Percentiles rank a stretch among this genome's conserved stretches.
Evolutionary conservation across 2,888 invertebrate species (phyloP).

Genomic region (Plagodis dolabraria): DNA sequence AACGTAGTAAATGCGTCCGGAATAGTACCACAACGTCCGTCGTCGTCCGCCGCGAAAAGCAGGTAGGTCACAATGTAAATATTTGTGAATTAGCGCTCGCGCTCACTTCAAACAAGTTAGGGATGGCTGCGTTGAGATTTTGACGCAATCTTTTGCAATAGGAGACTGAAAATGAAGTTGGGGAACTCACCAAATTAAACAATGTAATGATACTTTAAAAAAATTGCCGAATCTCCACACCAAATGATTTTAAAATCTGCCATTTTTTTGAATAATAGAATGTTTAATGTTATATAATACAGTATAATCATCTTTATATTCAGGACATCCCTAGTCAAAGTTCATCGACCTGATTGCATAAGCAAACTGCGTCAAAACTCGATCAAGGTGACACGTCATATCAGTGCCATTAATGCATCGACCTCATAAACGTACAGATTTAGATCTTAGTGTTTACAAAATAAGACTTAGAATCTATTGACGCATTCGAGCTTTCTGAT

Average conservation of each 20-base stretch:
- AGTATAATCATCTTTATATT: constrained; percentile 1
- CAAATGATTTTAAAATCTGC: too few species aligned
- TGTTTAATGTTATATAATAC: not conserved
- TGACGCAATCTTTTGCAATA: too few species aligned
- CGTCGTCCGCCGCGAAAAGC: constrained; percentile 42
- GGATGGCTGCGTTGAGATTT: constrained; percentile 12
- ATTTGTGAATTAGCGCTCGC: constrained; percentile 61
- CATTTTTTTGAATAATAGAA: too few species aligned
- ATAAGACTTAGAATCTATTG: constrained; percentile 16
- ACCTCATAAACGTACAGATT: constrained; percentile 22
- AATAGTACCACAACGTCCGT: constrained; percentile 5
- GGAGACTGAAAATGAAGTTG: too few species aligned
- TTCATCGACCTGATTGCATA: constrained; percentile 73
- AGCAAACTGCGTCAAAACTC: constrained; percentile 71
- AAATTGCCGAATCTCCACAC: too few species aligned
- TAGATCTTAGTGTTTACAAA: constrained; percentile 19
- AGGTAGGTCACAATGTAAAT: constrained; percentile 59
- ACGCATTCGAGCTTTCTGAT: not conserved
- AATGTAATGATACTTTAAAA: too few species aligned
- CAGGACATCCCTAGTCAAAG: constrained; percentile 42
- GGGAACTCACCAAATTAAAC: too few species aligned
- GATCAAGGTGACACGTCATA: constrained; percentile 74
- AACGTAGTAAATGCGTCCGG: not conserved
- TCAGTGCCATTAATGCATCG: constrained; percentile 35
- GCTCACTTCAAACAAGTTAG: constrained; percentile 40